Evolutionary conservation across 64 coral and sea anemone genomes (phyloP).

Genomic region (Trachythela sp.): DNA sequence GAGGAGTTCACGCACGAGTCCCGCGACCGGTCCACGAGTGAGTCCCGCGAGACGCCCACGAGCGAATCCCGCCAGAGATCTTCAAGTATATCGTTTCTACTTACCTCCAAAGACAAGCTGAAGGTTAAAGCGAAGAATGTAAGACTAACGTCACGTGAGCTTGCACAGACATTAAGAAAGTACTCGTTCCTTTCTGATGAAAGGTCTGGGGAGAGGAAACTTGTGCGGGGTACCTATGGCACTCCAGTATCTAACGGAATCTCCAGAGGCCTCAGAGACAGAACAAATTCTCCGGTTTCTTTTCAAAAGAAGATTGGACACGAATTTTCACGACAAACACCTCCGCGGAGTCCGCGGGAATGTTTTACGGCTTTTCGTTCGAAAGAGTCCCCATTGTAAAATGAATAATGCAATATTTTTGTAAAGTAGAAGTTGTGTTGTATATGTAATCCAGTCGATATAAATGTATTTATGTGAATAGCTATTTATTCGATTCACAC

Average conservation of each 20-base stretch:
- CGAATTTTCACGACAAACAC: not conserved
- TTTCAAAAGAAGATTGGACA: not conserved
- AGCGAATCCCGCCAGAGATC: not conserved
- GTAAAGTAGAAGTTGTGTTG: too few species aligned
- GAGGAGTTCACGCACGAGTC: not conserved
- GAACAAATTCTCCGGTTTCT: not conserved
- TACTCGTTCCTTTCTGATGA: not conserved
- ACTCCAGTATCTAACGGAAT: not conserved
- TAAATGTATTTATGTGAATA: not conserved
- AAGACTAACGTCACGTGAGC: conserved; percentile 1
- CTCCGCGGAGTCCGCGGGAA: not conserved
- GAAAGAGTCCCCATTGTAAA: not conserved
- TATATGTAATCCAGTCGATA: not conserved
- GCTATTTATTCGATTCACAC: not conserved
- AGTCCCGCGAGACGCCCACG: not conserved
- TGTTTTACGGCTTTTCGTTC: not conserved
- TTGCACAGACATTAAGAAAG: not conserved
- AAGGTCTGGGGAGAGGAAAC: not conserved
- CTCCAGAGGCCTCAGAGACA: not conserved
- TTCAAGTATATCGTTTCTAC: not conserved
- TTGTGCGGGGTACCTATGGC: not conserved
- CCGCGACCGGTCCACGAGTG: not conserved
- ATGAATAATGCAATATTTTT: not conserved
- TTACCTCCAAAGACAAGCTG: not conserved
- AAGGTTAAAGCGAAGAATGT: conserved; percentile 7